These are phyloP conservation scores for Pyrgus malvae DNA, from an alignment of 2,888 invertebrate genomes.

Conservation along the genomic window DNA sequence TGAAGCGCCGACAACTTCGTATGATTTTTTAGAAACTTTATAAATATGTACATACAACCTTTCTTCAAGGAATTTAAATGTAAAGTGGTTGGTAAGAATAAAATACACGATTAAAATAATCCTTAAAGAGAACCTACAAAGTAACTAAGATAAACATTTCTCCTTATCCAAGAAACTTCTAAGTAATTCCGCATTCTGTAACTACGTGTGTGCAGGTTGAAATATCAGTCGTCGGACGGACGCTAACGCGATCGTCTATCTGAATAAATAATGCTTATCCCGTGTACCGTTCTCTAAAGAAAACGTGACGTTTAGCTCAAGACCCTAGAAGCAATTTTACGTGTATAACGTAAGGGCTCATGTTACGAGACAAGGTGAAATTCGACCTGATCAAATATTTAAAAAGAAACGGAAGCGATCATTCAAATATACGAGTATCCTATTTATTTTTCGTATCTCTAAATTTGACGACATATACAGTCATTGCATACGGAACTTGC, in stretches of 20 bases:
- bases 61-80: not conserved
- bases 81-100: not conserved
- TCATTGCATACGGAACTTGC: not conserved
- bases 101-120: not conserved
- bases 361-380: not conserved
- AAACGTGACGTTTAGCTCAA: not conserved
- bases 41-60: no score
- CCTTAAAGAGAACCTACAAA: not conserved
- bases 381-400: constrained; percentile 8
- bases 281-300: not conserved
- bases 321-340: constrained; percentile 4
- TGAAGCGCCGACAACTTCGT: no score
- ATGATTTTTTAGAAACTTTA: no score
- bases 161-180: constrained; percentile 12
- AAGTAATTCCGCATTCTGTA: constrained; percentile 26
- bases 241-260: constrained; percentile 15
- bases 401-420: not conserved
- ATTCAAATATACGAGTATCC: not conserved
- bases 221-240: constrained; percentile 15
- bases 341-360: not conserved
- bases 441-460: not conserved
- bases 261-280: constrained; percentile 19
- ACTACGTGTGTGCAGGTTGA: constrained; percentile 18
- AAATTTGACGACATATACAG: not conserved
- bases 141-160: constrained; percentile 23